Percentiles rank a stretch among this genome's conserved stretches.
Evolutionary conservation across 2,113 vertebrate species (phyloP).

Genomic region (Macquaria ambigua): DNA sequence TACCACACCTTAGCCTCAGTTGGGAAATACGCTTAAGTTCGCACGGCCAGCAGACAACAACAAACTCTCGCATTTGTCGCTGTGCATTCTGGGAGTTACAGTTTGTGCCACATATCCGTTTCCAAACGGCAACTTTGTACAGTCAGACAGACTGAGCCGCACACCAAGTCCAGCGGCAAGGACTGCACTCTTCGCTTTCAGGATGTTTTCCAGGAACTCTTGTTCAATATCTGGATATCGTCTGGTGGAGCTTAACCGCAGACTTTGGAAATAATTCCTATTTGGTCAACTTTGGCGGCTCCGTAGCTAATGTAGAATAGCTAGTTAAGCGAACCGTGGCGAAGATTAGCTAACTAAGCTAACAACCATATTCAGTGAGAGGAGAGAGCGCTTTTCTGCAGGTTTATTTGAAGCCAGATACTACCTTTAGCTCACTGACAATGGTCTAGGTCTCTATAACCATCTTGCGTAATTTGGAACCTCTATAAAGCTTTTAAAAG

Average conservation of each 20-base stretch:
- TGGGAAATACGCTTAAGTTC: accelerated
- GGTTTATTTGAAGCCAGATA: not conserved
- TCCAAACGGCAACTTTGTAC: conserved; percentile 62
- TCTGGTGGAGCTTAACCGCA: not conserved
- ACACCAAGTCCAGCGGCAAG: conserved; percentile 36
- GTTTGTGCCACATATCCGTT: conserved; percentile 79
- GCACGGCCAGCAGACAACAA: not conserved
- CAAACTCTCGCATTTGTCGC: conserved; percentile 52
- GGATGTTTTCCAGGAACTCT: conserved; percentile 41
- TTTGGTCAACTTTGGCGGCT: conserved; percentile 57
- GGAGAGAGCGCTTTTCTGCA: not conserved
- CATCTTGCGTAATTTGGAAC: not conserved
- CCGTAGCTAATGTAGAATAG: conserved; percentile 39
- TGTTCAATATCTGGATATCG: not conserved
- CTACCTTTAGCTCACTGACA: not conserved
- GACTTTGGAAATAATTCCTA: conserved; percentile 12
- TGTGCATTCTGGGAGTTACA: conserved; percentile 80
- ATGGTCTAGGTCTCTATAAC: not conserved
- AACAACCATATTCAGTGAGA: conserved; percentile 55
- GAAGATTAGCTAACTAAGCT: conserved; percentile 73
- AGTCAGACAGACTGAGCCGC: conserved; percentile 54
- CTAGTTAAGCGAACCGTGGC: conserved; percentile 47
- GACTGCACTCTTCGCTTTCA: not conserved
- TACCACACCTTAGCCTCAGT: accelerated
- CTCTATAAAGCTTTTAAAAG: not conserved